phyloP scores from a whole-genome alignment of 2,797 vertebrate species.

The Rhinogobio ventralis region DNA sequence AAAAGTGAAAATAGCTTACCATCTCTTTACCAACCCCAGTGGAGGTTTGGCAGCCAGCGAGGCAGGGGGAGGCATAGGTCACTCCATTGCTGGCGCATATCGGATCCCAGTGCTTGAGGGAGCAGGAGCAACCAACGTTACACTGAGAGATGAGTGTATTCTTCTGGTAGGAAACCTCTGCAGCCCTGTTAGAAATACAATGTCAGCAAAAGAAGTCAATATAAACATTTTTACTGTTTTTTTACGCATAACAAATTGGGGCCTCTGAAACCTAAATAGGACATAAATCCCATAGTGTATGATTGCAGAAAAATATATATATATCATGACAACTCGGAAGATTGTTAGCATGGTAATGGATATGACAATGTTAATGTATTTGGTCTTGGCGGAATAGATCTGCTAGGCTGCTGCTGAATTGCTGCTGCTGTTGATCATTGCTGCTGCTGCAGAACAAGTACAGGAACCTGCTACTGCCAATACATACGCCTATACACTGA shows the following conservation, averaged over 20 bases:
- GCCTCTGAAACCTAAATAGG: neutral
- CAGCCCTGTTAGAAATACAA: conserved; percentile 69
- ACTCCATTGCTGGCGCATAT: conserved; percentile 88
- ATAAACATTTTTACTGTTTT: neutral
- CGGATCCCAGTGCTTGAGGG: conserved; percentile 89
- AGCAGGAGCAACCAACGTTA: conserved; percentile 87
- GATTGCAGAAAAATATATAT: no score
- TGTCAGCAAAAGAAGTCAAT: neutral
- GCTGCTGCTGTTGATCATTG: no score
- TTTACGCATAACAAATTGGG: neutral
- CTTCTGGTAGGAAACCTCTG: conserved; percentile 72
- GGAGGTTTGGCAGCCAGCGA: conserved; percentile 87
- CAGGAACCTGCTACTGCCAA: no score
- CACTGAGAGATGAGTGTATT: conserved; percentile 85
- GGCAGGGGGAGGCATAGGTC: conserved; percentile 90
- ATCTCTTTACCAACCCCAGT: conserved; percentile 77
- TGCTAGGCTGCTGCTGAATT: no score
- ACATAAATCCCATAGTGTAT: neutral
- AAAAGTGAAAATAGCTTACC: conserved; percentile 72
- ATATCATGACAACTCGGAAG: no score
- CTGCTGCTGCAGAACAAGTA: no score
- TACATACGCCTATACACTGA: no score
- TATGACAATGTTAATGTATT: no score
- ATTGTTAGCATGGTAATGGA: no score
- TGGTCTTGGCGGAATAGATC: no score